phyloP scores from a whole-genome alignment of 1,140 invertebrate genomes.

The Lepidurus packardi region DNA sequence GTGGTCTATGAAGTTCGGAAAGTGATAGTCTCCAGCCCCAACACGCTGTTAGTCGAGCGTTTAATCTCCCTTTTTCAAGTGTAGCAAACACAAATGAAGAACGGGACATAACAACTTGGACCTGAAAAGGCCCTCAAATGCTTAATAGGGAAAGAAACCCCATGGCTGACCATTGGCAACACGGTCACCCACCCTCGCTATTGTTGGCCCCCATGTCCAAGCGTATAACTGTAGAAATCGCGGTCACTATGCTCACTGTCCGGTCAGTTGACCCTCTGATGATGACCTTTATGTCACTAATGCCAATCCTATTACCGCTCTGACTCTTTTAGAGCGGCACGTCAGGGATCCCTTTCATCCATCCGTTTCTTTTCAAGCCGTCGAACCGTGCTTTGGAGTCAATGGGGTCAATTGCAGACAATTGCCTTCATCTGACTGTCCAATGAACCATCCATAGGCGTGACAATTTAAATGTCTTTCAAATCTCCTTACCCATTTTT shows the following conservation, averaged over 20 bases:
- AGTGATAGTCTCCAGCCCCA: neutral
- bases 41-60: neutral
- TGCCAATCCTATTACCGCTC: neutral
- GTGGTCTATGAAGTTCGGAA: neutral
- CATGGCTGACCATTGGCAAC: slow-evolving; percentile 6
- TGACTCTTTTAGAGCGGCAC: neutral
- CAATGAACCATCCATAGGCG: neutral
- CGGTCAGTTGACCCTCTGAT: slow-evolving; percentile 1
- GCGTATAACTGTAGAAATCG: neutral
- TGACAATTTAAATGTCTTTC: neutral
- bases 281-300: neutral
- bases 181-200: neutral
- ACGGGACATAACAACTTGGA: neutral
- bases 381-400: neutral
- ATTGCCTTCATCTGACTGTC: neutral
- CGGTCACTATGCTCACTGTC: neutral
- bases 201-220: neutral
- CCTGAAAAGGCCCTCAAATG: neutral
- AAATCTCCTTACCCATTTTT: neutral
- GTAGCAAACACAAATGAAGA: neutral
- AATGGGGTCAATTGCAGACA: neutral
- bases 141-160: neutral
- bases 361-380: neutral
- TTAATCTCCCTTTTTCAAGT: slow-evolving; percentile 12
- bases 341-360: neutral